phyloP scores from a whole-genome alignment of 2,797 vertebrate genomes.

The Falco rusticolus region DNA sequence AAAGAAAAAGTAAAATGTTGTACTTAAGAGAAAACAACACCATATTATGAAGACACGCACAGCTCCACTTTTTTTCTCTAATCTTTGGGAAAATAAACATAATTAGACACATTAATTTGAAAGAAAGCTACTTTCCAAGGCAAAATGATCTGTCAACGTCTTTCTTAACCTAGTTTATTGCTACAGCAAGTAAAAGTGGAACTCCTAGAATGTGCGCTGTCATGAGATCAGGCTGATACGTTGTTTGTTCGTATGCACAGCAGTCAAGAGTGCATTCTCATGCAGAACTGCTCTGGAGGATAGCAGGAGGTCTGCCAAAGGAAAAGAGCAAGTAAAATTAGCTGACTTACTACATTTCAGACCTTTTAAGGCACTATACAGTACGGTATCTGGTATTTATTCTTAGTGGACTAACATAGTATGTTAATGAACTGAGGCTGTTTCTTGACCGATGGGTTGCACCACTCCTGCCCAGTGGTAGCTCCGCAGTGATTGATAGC shows the following conservation, averaged over 20 bases:
- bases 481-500: neutral
- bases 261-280: neutral
- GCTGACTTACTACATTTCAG: neutral
- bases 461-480: neutral
- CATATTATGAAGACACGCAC: neutral
- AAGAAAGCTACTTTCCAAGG: neutral
- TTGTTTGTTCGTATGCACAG: neutral
- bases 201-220: neutral
- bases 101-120: neutral
- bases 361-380: neutral
- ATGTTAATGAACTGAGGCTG: neutral
- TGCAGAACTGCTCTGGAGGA: neutral
- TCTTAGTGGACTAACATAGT: neutral
- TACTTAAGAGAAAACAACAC: neutral
- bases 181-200: neutral
- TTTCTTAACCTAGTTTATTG: neutral
- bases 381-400: neutral
- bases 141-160: neutral
- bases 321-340: neutral
- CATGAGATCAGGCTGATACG: neutral
- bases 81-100: neutral
- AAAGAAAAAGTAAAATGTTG: neutral
- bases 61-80: neutral
- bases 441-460: constrained; percentile 10
- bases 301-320: neutral